phyloP scores from a whole-genome alignment of 2,113 vertebrate genomes.

The Hassar affinis region DNA sequence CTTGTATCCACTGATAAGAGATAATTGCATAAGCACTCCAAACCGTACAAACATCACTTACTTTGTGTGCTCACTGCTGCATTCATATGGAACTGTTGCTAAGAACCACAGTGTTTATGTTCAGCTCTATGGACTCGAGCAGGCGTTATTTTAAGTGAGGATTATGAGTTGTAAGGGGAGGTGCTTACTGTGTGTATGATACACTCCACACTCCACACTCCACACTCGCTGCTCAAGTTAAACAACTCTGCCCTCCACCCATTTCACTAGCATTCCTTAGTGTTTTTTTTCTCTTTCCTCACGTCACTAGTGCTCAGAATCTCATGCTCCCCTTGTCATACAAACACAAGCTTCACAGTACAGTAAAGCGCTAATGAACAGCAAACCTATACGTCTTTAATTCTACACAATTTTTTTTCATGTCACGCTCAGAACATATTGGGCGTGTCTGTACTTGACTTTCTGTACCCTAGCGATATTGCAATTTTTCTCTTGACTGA shows the following conservation, averaged over 20 bases:
- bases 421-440: not conserved
- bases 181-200: conserved; percentile 1
- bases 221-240: conserved; percentile 20
- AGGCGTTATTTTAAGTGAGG: not conserved
- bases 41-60: not conserved
- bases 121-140: conserved; percentile 6
- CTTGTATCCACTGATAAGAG: conserved; percentile 31
- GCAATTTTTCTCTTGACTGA: conserved; percentile 7
- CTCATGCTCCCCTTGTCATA: not conserved
- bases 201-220: conserved; percentile 9
- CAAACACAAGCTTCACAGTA: conserved; percentile 21
- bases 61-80: not conserved
- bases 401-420: no score
- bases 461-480: conserved; percentile 19
- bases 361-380: conserved; percentile 10
- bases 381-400: conserved; percentile 13
- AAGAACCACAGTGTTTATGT: conserved; percentile 21
- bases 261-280: conserved; percentile 37
- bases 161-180: not conserved
- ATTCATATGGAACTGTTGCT: not conserved
- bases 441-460: conserved; percentile 38
- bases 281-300: conserved; percentile 25
- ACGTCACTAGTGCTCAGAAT: conserved; percentile 19
- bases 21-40: conserved; percentile 6
- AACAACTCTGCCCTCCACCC: conserved; percentile 43